These are phyloP conservation scores for Agrotis segetum DNA, from an alignment of 2,888 invertebrate genomes.

Conservation along the genomic window DNA sequence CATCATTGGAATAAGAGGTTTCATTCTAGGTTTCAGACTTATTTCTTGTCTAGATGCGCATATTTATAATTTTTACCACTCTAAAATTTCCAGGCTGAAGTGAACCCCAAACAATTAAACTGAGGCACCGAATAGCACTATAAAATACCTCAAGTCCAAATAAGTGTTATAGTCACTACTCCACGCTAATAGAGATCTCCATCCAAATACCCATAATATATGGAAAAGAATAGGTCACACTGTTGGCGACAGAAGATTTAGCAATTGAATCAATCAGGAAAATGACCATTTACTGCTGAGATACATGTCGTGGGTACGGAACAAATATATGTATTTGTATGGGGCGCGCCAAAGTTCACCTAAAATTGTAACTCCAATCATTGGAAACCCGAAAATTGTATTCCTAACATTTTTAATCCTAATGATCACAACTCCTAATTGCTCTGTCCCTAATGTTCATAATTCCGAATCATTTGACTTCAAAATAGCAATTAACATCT, in stretches of 20 bases:
- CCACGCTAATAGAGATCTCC: conserved; percentile 58
- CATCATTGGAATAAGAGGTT: neutral
- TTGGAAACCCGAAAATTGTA: no score
- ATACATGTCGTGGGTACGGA: neutral
- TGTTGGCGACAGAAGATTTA: conserved; percentile 29
- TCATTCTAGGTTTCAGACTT: neutral
- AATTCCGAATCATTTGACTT: no score
- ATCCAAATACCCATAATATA: conserved; percentile 49
- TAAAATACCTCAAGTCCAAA: conserved; percentile 47
- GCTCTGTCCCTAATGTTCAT: no score
- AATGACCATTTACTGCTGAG: neutral
- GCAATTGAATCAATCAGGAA: neutral
- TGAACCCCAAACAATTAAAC: conserved; percentile 56
- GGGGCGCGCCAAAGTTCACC: no score
- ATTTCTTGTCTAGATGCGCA: neutral
- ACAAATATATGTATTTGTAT: no score
- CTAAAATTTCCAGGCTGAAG: conserved; percentile 40
- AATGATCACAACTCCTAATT: no score
- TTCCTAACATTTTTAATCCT: no score
- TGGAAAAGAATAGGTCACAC: conserved; percentile 16
- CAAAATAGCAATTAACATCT: no score
- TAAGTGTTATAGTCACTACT: conserved; percentile 56
- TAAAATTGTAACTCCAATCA: no score
- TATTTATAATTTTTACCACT: conserved; percentile 14
- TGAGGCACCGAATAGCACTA: conserved; percentile 37